These are phyloP conservation scores for Tigriopus californicus DNA, from an alignment of 2,888 invertebrate genomes.

Conservation along the genomic window DNA sequence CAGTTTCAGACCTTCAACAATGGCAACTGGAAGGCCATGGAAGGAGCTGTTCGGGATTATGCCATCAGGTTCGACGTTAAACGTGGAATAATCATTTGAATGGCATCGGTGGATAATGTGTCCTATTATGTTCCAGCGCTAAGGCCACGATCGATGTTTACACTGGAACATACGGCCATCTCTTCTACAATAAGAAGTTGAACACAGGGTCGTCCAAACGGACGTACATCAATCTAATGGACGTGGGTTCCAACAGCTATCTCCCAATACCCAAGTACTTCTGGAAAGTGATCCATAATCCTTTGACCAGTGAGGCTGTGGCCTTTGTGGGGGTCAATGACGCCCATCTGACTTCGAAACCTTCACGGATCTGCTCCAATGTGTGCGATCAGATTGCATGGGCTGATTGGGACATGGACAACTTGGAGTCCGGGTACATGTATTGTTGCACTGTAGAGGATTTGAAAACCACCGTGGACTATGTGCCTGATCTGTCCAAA, in stretches of 20 bases:
- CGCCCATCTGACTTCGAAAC: background rate
- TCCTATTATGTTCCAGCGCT: background rate
- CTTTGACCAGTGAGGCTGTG: constrained; percentile 22
- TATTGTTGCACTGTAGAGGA: constrained; percentile 16
- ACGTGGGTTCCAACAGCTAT: background rate
- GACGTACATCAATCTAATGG: background rate
- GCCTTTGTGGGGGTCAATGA: constrained; percentile 41
- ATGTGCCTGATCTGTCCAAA: constrained; percentile 2
- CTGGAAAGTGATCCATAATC: constrained; percentile 5
- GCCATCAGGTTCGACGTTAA: background rate
- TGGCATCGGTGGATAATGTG: background rate
- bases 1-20: constrained; percentile 23
- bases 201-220: background rate
- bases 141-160: constrained; percentile 18
- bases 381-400: constrained; percentile 14
- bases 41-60: constrained; percentile 4
- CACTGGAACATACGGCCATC: constrained; percentile 18
- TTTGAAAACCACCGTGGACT: background rate
- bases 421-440: constrained; percentile 8
- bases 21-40: constrained; percentile 23
- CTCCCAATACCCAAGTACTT: constrained; percentile 1
- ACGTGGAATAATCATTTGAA: background rate
- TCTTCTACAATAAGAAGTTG: constrained; percentile 15
- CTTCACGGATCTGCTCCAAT: constrained; percentile 1
- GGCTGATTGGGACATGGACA: constrained; percentile 16